Evolutionary conservation across 92 coral and sea anemone genomes (phyloP).

Genomic region (Pocillopora meandrina): DNA sequence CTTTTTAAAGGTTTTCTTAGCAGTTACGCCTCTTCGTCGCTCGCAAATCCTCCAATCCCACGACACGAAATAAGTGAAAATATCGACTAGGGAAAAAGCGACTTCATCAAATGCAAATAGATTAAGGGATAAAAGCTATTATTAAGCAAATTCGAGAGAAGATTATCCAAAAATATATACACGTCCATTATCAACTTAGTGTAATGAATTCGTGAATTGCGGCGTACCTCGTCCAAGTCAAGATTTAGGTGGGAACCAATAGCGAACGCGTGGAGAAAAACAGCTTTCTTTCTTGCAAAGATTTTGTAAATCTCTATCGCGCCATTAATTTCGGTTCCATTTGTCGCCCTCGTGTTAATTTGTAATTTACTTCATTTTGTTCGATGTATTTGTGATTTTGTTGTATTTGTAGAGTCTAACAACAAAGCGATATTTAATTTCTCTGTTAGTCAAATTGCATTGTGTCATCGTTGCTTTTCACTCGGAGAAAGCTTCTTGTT

Average conservation of each 20-base stretch:
- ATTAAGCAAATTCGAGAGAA: constrained; percentile 48
- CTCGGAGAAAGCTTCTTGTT: background rate
- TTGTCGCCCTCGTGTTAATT: constrained; percentile 34
- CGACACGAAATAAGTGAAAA: constrained; percentile 26
- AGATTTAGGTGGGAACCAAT: constrained; percentile 6
- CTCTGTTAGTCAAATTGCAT: constrained; percentile 30
- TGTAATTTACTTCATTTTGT: constrained; percentile 42
- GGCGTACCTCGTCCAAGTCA: background rate
- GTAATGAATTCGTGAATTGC: constrained; percentile 23
- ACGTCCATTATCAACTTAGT: constrained; percentile 31
- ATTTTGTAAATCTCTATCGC: background rate
- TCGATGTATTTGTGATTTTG: constrained; percentile 29
- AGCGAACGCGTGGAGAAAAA: background rate
- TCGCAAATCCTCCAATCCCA: constrained; percentile 13
- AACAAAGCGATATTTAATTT: constrained; percentile 47
- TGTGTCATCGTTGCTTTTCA: constrained; percentile 26
- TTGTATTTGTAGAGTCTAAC: constrained; percentile 29
- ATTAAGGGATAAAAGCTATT: constrained; percentile 53
- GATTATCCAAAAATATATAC: constrained; percentile 53
- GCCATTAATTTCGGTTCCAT: constrained; percentile 11
- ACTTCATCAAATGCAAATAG: constrained; percentile 45
- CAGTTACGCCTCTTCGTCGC: background rate
- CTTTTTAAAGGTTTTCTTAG: background rate
- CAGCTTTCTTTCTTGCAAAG: background rate
- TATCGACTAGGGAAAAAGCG: constrained; percentile 28